Percentiles rank a stretch among this genome's conserved stretches.
Evolutionary conservation across 1,140 invertebrate genomes (phyloP).

Genomic region (Drosophila repletoides): DNA sequence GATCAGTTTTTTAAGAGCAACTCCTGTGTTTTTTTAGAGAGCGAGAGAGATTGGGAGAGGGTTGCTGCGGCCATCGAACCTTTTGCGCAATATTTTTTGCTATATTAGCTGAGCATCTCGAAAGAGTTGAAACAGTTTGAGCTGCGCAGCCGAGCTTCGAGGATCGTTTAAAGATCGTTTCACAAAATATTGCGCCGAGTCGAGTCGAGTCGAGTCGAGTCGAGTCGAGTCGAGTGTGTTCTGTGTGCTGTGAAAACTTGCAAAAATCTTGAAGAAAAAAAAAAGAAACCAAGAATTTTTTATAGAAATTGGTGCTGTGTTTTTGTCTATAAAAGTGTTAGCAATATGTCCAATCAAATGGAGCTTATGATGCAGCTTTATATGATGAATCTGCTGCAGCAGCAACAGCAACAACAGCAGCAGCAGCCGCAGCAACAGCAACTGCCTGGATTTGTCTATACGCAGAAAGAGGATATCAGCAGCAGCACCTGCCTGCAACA

Average conservation of each 20-base stretch:
- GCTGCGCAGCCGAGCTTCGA: slow-evolving; percentile 75
- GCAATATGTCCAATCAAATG: slow-evolving; percentile 79
- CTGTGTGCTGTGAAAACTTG: slow-evolving; percentile 40
- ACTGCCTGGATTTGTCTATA: slow-evolving; percentile 42
- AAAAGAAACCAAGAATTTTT: slow-evolving; percentile 43
- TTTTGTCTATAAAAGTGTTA: slow-evolving; percentile 29
- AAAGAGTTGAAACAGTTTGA: slow-evolving; percentile 82
- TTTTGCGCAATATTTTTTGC: slow-evolving; percentile 66
- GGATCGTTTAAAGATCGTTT: slow-evolving; percentile 49
- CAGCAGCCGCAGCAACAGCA: slow-evolving; percentile 47
- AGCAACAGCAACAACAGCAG: slow-evolving; percentile 67
- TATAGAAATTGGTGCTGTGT: slow-evolving; percentile 34
- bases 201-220: slow-evolving; percentile 9
- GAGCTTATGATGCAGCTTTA: slow-evolving; percentile 81
- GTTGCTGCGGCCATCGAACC: slow-evolving; percentile 38
- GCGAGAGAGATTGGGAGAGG: slow-evolving; percentile 42
- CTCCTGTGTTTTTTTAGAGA: slow-evolving; percentile 11
- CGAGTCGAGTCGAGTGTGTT: slow-evolving; percentile 12
- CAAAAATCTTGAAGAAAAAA: slow-evolving; percentile 31
- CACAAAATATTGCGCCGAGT: slow-evolving; percentile 20
- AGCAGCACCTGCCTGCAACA: slow-evolving; percentile 72
- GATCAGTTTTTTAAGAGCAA: slow-evolving; percentile 47
- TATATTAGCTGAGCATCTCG: slow-evolving; percentile 69
- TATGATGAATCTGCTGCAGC: slow-evolving; percentile 80
- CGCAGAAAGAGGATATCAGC: slow-evolving; percentile 71